Percentiles rank a stretch among this genome's conserved stretches.
These are phyloP conservation scores for Ibidorhyncha struthersii DNA, from an alignment of 2,113 vertebrate genomes.

Conservation along the genomic window DNA sequence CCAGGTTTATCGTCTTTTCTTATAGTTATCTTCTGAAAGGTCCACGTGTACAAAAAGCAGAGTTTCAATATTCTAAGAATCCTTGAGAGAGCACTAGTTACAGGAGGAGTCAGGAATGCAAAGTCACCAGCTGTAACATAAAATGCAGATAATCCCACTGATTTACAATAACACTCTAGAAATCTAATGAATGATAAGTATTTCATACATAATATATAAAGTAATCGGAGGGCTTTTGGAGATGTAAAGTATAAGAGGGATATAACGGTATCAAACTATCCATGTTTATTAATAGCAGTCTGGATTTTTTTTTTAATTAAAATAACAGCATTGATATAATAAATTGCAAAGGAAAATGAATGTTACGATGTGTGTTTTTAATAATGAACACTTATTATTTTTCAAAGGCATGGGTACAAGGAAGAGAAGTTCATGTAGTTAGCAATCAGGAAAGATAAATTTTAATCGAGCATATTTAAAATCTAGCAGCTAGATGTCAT, in stretches of 20 bases:
- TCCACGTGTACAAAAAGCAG: background rate
- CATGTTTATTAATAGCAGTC: slow-evolving; percentile 36
- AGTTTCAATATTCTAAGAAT: slow-evolving; percentile 28
- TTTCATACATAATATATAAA: slow-evolving; percentile 37
- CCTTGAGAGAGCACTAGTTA: slow-evolving; percentile 33
- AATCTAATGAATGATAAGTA: slow-evolving; percentile 44
- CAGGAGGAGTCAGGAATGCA: slow-evolving; percentile 18
- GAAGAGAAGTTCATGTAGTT: background rate
- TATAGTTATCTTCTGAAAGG: background rate
- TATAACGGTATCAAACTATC: slow-evolving; percentile 26
- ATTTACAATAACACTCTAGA: slow-evolving; percentile 51
- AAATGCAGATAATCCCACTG: slow-evolving; percentile 63
- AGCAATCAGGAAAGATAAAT: background rate
- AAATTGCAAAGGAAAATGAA: background rate
- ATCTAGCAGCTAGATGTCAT: background rate
- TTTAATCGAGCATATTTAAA: background rate
- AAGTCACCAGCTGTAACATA: slow-evolving; percentile 45
- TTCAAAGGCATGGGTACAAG: background rate
- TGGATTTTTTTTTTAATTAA: background rate
- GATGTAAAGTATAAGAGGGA: background rate
- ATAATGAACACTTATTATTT: background rate
- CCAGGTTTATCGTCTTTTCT: background rate
- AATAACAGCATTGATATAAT: background rate
- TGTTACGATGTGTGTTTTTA: background rate
- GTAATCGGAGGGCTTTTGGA: slow-evolving; percentile 44